phyloP scores from a whole-genome alignment of 1,140 invertebrate genomes.

The Bombus sibiricus region DNA sequence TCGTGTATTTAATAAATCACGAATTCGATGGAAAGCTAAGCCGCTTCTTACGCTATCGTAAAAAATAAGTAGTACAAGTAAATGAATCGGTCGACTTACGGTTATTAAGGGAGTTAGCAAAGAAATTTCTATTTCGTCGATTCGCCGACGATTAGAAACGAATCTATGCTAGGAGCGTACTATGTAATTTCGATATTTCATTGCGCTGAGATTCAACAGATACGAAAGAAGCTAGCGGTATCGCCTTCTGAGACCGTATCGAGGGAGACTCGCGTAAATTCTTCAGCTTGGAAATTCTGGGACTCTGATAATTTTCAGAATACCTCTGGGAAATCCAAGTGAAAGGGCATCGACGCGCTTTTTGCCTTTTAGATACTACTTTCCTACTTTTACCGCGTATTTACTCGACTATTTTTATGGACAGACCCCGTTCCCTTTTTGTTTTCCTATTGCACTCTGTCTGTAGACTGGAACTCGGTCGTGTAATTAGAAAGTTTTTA shows the following conservation, averaged over 20 bases:
- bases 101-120: neutral
- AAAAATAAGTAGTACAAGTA: neutral
- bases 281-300: constrained; percentile 25
- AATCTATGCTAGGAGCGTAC: no score
- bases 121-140: neutral
- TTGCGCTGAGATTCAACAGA: neutral
- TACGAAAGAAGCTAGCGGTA: neutral
- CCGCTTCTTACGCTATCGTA: neutral
- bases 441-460: neutral
- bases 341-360: constrained; percentile 14
- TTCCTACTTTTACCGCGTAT: neutral
- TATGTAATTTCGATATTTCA: constrained; percentile 5
- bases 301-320: constrained; percentile 39
- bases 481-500: neutral
- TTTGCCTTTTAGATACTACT: neutral
- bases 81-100: neutral
- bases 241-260: neutral
- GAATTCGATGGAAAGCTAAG: no score
- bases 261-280: constrained; percentile 38
- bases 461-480: no score
- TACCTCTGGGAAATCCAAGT: constrained; percentile 33
- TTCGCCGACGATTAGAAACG: neutral
- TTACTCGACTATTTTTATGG: neutral
- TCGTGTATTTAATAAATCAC: neutral
- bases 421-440: neutral